A percentile compares a stretch with the other conserved stretches of the same genome.
Evolutionary conservation across 2,797 vertebrate genomes (phyloP).

Genomic region (Pantherophis alleghaniensis): DNA sequence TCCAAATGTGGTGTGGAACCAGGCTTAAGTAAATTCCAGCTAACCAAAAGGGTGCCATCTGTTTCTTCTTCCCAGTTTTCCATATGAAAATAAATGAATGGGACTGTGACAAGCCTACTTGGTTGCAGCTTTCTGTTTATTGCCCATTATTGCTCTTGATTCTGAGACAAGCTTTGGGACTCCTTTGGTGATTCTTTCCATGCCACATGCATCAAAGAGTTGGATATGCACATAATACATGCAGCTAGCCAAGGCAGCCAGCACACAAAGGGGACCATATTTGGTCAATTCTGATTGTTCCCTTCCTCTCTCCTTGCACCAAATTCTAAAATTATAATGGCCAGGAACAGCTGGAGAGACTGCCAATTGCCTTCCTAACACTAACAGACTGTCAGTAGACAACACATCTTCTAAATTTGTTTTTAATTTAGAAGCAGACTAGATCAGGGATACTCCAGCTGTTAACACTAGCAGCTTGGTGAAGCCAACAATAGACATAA

Average conservation of each 20-base stretch:
- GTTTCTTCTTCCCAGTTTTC: not conserved
- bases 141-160: slow-evolving; percentile 31
- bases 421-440: slow-evolving; percentile 75
- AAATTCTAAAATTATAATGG: slow-evolving; percentile 57
- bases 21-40: not conserved
- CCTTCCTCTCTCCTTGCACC: not conserved
- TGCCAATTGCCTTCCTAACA: slow-evolving; percentile 65
- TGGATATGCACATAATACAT: slow-evolving; percentile 41
- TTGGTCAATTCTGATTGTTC: slow-evolving; percentile 58
- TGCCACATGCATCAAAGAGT: slow-evolving; percentile 16
- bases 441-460: slow-evolving; percentile 59
- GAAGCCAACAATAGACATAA: slow-evolving; percentile 70
- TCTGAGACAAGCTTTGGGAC: not conserved
- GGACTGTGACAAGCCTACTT: slow-evolving; percentile 5
- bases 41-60: not conserved
- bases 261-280: slow-evolving; percentile 57
- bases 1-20: not conserved
- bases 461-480: slow-evolving; percentile 70
- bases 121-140: not conserved
- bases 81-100: not conserved
- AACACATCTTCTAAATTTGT: slow-evolving; percentile 74
- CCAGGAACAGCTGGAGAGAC: slow-evolving; percentile 58
- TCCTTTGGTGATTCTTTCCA: slow-evolving; percentile 40
- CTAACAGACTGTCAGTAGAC: slow-evolving; percentile 59
- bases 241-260: slow-evolving; percentile 31